A percentile compares a stretch with the other conserved stretches of the same genome.
Evolutionary conservation across 2,113 vertebrate species (phyloP).

Genomic region (Albula glossodonta): DNA sequence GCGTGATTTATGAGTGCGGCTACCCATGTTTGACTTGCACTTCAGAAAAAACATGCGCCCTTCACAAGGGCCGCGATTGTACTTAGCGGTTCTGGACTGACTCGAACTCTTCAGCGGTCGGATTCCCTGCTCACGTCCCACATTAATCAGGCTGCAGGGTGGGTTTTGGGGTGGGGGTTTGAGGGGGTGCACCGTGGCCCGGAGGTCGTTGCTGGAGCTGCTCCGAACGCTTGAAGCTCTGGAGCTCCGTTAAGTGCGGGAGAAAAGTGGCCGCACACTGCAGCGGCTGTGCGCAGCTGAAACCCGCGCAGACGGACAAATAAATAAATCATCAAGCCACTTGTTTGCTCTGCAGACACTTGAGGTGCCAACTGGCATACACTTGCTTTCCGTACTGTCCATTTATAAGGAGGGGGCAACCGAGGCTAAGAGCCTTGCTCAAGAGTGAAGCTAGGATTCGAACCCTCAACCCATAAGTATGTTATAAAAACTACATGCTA

Average conservation of each 20-base stretch:
- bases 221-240: constrained; percentile 20
- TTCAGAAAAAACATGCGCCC: neutral
- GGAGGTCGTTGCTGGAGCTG: constrained; percentile 1
- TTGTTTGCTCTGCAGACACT: neutral
- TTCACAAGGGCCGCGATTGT: constrained; percentile 50
- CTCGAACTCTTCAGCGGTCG: neutral
- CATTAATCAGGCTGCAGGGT: constrained; percentile 33
- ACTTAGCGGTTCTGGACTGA: constrained; percentile 34
- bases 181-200: neutral
- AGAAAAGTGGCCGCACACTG: neutral
- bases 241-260: constrained; percentile 4
- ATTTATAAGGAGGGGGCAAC: neutral
- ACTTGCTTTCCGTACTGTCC: neutral
- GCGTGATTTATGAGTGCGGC: constrained; percentile 64
- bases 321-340: constrained; percentile 8
- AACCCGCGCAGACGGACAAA: neutral
- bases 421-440: neutral
- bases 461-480: neutral
- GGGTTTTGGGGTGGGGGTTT: neutral
- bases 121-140: constrained; percentile 29
- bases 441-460: neutral
- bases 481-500: neutral
- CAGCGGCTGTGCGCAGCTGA: neutral
- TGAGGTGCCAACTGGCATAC: neutral
- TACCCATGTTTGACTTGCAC: constrained; percentile 60